Percentiles rank a stretch among this genome's conserved stretches.
Conservation (phyloP, 2,797 vertebrate species). For the Propithecus deckenii region DNA sequence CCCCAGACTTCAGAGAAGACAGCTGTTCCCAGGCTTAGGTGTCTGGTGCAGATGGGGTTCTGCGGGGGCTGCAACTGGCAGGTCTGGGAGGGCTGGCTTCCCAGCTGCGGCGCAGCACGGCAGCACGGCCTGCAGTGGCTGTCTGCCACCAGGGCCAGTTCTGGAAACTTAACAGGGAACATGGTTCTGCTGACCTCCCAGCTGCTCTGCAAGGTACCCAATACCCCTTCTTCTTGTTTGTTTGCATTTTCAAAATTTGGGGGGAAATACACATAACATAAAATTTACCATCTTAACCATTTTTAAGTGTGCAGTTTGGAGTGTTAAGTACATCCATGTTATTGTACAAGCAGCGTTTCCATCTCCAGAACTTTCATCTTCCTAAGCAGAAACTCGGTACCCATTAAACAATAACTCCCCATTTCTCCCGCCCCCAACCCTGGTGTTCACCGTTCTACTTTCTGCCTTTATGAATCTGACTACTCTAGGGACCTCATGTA, state of each 20-base stretch:
- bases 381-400: background rate
- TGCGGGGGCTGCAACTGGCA: rapidly evolving
- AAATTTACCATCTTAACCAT: background rate
- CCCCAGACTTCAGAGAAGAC: rapidly evolving
- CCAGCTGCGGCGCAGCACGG: rapidly evolving
- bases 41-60: no score
- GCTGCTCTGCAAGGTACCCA: background rate
- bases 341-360: rapidly evolving
- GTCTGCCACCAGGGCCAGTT: background rate
- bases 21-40: rapidly evolving
- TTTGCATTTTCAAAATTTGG: background rate
- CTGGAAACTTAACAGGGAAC: background rate
- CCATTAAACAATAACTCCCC: background rate
- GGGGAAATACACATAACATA: background rate
- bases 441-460: background rate
- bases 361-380: background rate
- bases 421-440: rapidly evolving
- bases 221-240: background rate
- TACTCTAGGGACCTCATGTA: background rate
- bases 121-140: rapidly evolving
- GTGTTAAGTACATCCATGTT: background rate
- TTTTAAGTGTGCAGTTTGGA: background rate
- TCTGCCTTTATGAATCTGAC: background rate
- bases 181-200: background rate
- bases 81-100: background rate